Evolutionary conservation across 1,140 invertebrate species (phyloP).

Genomic region (Pachypeltis micranthus): DNA sequence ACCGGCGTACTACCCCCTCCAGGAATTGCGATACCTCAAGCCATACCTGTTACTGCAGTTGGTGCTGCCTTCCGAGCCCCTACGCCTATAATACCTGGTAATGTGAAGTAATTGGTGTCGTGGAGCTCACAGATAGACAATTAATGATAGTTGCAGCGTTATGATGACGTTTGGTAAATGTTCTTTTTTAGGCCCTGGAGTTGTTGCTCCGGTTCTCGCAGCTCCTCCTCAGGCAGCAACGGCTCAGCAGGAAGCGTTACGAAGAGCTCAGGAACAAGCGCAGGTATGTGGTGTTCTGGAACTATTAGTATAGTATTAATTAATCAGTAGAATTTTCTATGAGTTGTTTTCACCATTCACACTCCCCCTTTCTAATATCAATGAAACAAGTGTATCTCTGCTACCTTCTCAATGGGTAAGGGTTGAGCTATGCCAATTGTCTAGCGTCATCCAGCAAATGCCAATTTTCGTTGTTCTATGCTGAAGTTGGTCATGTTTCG

Average conservation of each 20-base stretch:
- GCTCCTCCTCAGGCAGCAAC: constrained; percentile 4
- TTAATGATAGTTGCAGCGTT: too few relatives aligned
- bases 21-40: constrained; percentile 49
- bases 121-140: too few relatives aligned
- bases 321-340: too few relatives aligned
- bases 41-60: constrained; percentile 4
- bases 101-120: too few relatives aligned
- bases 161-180: too few relatives aligned
- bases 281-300: constrained; percentile 29
- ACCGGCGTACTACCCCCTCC: constrained; percentile 35
- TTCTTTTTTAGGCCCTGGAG: constrained; percentile 21
- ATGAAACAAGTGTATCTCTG: too few relatives aligned
- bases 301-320: too few relatives aligned
- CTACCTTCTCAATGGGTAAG: too few relatives aligned
- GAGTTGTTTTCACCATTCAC: too few relatives aligned
- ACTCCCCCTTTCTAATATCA: background rate
- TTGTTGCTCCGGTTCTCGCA: constrained; percentile 43
- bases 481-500: background rate
- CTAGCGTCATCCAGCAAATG: too few relatives aligned
- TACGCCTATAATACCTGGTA: constrained; percentile 26
- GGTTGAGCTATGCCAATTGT: too few relatives aligned
- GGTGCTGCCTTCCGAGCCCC: constrained; percentile 33
- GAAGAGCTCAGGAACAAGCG: constrained; percentile 50
- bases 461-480: too few relatives aligned
- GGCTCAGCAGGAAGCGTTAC: constrained; percentile 38